Conservation (phyloP, 2,888 invertebrate species). For the Cordilura impudica region DNA sequence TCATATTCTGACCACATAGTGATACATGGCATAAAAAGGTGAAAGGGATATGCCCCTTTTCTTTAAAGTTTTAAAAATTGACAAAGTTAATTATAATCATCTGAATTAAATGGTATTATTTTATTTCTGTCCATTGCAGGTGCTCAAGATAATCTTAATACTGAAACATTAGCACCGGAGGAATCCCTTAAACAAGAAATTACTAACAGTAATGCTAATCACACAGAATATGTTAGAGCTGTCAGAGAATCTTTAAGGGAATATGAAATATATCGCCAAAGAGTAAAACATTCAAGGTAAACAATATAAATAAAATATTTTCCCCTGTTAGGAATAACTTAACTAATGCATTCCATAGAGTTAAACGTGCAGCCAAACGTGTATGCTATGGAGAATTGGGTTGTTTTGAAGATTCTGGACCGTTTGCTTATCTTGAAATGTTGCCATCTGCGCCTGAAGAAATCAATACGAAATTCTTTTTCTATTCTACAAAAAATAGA, state of each 20-base stretch:
- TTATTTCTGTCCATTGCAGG: slow-evolving; percentile 2
- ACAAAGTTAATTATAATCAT: not conserved
- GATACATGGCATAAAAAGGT: no score
- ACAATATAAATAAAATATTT: not conserved
- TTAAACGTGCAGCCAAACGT: slow-evolving; percentile 87
- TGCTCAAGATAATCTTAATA: not conserved
- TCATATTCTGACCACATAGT: no score
- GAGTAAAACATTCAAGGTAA: slow-evolving; percentile 62
- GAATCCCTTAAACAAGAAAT: slow-evolving; percentile 35
- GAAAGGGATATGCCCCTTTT: no score
- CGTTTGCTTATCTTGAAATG: slow-evolving; percentile 93
- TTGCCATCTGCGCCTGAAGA: slow-evolving; percentile 91
- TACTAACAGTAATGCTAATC: slow-evolving; percentile 62
- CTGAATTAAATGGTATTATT: not conserved
- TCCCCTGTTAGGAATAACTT: not conserved
- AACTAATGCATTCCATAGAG: slow-evolving; percentile 77
- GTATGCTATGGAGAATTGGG: slow-evolving; percentile 94
- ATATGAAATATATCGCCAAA: slow-evolving; percentile 66
- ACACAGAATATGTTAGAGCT: slow-evolving; percentile 67
- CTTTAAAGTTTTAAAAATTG: not conserved
- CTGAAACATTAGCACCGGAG: slow-evolving; percentile 27
- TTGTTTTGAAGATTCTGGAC: slow-evolving; percentile 94
- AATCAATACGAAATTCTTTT: slow-evolving; percentile 89
- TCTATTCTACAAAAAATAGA: slow-evolving; percentile 85
- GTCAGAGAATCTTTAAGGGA: slow-evolving; percentile 68